Conservation (phyloP, 2,797 vertebrate genomes). For the Sebastes matsubarae region DNA sequence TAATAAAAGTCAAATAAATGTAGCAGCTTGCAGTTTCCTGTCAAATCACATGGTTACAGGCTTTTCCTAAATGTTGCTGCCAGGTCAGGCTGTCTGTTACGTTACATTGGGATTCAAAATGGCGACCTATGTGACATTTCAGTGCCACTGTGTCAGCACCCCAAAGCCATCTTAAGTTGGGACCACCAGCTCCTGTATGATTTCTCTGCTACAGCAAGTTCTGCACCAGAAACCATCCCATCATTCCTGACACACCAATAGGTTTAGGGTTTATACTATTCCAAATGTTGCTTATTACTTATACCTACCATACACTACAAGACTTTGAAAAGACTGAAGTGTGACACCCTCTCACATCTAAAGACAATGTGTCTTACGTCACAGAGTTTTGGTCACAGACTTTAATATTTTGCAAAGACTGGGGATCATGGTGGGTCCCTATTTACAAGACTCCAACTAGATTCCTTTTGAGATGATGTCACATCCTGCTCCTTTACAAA, state of each 20-base stretch:
- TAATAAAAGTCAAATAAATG: neutral
- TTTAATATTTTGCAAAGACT: too few species aligned
- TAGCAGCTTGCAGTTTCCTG: slow-evolving; percentile 3
- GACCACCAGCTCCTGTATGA: neutral
- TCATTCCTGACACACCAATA: neutral
- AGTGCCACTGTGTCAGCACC: slow-evolving; percentile 28
- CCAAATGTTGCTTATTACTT: too few species aligned
- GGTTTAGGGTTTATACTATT: too few species aligned
- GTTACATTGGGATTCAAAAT: slow-evolving; percentile 21
- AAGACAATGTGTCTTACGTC: too few species aligned
- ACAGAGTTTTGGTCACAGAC: too few species aligned
- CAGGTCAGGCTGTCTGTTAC: neutral
- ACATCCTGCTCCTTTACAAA: too few species aligned
- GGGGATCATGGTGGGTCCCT: too few species aligned
- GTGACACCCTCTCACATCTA: too few species aligned
- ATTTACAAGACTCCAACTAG: too few species aligned
- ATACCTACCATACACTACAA: too few species aligned
- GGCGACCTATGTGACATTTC: slow-evolving; percentile 19
- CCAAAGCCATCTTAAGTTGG: neutral
- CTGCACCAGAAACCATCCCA: neutral
- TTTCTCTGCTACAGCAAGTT: neutral
- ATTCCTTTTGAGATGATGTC: too few species aligned
- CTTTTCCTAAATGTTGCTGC: neutral
- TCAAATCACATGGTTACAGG: neutral
- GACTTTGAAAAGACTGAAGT: too few species aligned